Evolutionary conservation across 2,797 vertebrate species (phyloP).

Genomic region (Phaenicophaeus curvirostris): DNA sequence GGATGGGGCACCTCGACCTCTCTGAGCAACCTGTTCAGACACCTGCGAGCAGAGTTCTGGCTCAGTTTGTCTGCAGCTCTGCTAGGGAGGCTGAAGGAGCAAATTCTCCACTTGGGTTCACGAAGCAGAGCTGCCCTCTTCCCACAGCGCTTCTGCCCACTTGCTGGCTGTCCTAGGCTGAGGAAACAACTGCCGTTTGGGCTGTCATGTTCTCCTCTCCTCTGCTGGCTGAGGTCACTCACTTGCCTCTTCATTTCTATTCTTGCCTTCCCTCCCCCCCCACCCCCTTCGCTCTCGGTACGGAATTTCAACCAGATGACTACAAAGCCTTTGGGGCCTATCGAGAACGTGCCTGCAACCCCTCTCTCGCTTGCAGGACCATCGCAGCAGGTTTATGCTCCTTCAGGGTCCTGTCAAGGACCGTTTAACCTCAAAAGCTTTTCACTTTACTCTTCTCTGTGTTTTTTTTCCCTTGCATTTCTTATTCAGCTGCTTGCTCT

Average conservation of each 20-base stretch:
- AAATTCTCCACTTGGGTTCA: not conserved
- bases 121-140: not conserved
- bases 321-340: not conserved
- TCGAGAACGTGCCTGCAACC: not conserved
- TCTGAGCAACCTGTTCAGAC: no score
- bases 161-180: not conserved
- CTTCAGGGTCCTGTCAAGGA: not conserved
- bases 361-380: not conserved
- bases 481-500: not conserved
- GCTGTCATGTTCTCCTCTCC: not conserved
- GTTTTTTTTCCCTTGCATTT: not conserved
- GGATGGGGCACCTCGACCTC: no score
- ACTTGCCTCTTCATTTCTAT: slow-evolving; percentile 24
- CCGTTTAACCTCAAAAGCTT: not conserved
- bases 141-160: not conserved
- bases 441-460: not conserved
- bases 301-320: not conserved
- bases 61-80: not conserved
- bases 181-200: not conserved
- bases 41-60: rapidly evolving
- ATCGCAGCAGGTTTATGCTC: not conserved
- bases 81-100: not conserved
- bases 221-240: not conserved
- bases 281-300: not conserved
- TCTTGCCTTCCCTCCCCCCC: not conserved